Evolutionary conservation across 1,140 invertebrate species (phyloP), one percentile per base, ranked within the genome.

Genomic region (Charaxes varanes): DNA sequence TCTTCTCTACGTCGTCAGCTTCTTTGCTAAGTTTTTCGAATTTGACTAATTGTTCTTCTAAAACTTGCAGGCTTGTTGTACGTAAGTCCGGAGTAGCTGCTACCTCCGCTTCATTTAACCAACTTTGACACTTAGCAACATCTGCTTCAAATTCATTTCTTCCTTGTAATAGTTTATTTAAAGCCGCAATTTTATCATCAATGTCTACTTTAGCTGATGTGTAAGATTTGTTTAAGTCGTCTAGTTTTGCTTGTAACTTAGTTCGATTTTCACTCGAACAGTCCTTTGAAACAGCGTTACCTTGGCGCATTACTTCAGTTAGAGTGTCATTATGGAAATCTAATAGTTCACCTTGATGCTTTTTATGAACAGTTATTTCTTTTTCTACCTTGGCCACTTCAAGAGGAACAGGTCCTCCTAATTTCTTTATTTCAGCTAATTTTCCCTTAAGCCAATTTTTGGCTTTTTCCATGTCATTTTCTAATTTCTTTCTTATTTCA

Each of bases 101-200:
- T 4, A 94, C 92, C 84, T 96, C 94, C 27, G 93, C 93, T 86
- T 96, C 91, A 33, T 93, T 92, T 10, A 96, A 83, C 94, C 94
- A 96, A 48, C 93, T 89, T 48, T 92, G 88, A 64, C 92, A 93
- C 52, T 91, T 90, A 38, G 93, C 90, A 24, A 94, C 85, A 42
- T 93, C 90, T 34, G 87, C 89, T 76, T 97, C 94, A 60, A 97
- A 94, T 8, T 90, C 86, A 67, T 90, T 91, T 53, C 94, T 87
- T 10, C 89, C 89, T 73, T 91, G 88, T 6, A 95, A 72, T 6
- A 94, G 80, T 81, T 93, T 92, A 14, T 86, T 87, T 3, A 95
- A 68, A 3, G 90, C 88, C 11, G 88, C 87, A 46, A 93, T 87
- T 53, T 93, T 93, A 48, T 93, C 89, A 35, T 90, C 86, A 7